Evolutionary conservation across 1,140 invertebrate genomes (phyloP), one percentile per base, ranked within the genome.

Genomic region (Arctopsyche grandis): DNA sequence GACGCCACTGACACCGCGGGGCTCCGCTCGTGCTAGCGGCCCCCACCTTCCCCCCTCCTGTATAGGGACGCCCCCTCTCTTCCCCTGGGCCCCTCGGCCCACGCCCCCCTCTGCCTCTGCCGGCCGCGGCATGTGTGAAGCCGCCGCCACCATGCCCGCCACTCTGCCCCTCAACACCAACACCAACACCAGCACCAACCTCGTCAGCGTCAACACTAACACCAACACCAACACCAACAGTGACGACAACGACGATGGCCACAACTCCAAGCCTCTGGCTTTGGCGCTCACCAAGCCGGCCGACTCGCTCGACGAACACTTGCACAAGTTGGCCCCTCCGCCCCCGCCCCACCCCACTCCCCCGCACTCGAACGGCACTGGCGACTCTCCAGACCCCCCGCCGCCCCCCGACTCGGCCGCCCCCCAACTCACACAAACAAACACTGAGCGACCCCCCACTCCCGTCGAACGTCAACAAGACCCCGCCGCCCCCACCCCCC

Each of bases 371-470:
- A 81, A 80, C 46, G 79, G 77, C 22, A 70, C 58, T 12, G 69
- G 79, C 5, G 77, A 80, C 14, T 74, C 79, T 5, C 75, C 74
- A 9, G 48, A 43, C 19, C 22, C 70, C 19, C 9, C 48, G 9
- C 24, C 63, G 38, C 75, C 3, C n/a, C 66, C 74, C 16, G 38
- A 22, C 44, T 56, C 73, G 52, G 24, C 75, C 29, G 79, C 52
- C 43, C 56, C 3, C 29, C 16, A 19, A 24, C 24, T 1, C 56
- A 5, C 4, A 12, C 9, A n/a, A 24, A 3, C 75, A 87, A 86
- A 24, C 84, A 85, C 21, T 85, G 86, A 44, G 86, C 48, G 85
- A 85, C 21, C 85, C 24, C 24, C 79, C 5, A 44, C 63, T 12
- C 56, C 76, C 44, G 29, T 38, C 56, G 44, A 29, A 19, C 44